Conservation (phyloP, 2,113 vertebrate species). For the Ceyx cyanopectus region DNA sequence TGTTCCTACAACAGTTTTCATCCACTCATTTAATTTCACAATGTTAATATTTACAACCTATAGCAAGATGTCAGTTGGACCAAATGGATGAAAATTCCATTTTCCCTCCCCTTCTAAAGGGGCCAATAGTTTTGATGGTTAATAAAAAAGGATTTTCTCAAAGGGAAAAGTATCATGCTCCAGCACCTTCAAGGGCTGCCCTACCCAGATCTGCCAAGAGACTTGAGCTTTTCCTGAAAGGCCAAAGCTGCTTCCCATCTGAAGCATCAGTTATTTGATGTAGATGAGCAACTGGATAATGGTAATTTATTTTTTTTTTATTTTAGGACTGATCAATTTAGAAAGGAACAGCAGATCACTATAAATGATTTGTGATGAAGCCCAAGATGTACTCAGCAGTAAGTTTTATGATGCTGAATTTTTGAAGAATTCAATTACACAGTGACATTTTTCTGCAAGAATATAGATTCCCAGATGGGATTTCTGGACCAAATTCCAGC, state of each 20-base stretch:
- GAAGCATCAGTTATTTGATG: neutral
- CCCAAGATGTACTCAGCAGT: neutral
- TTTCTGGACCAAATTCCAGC: neutral
- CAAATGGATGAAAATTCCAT: neutral
- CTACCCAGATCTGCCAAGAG: neutral
- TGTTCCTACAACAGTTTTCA: neutral
- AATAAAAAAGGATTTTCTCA: neutral
- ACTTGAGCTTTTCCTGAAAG: neutral
- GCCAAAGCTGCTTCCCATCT: neutral
- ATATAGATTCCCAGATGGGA: neutral
- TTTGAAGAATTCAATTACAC: neutral
- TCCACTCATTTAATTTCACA: neutral
- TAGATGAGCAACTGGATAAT: neutral
- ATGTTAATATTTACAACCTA: neutral
- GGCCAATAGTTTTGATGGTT: neutral
- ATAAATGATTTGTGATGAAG: neutral
- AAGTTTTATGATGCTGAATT: neutral
- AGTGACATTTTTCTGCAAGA: neutral
- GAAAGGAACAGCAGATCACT: neutral
- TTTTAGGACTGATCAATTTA: neutral
- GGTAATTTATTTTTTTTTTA: neutral
- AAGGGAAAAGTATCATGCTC: neutral
- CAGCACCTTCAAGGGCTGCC: neutral
- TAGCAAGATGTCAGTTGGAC: neutral
- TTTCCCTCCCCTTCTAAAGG: neutral